phyloP scores from a whole-genome alignment of 2,888 invertebrate genomes.

The Keiferia lycopersicella region DNA sequence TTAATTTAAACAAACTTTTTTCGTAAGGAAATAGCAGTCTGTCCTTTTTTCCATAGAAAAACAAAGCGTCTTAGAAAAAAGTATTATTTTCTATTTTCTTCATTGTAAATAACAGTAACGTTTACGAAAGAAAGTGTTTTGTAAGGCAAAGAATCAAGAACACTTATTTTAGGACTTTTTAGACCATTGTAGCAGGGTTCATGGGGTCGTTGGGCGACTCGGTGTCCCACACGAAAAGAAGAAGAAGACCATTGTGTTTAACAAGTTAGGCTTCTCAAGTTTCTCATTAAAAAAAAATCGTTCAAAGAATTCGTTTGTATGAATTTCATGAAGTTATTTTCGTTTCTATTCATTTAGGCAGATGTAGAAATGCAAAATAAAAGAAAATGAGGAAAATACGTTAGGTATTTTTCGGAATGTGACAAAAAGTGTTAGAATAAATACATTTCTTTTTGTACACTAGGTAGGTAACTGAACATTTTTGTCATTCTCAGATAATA shows the following conservation, averaged over 20 bases:
- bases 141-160: background rate
- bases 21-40: too few relatives aligned
- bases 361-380: too few relatives aligned
- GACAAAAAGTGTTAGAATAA: too few relatives aligned
- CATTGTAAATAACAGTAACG: background rate
- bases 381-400: too few relatives aligned
- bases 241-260: too few relatives aligned
- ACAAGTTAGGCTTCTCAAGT: background rate
- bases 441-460: too few relatives aligned
- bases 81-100: slow-evolving; percentile 21
- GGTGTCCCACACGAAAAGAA: too few relatives aligned
- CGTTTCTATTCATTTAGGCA: background rate
- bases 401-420: too few relatives aligned
- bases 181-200: background rate
- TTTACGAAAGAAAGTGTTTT: background rate
- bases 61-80: background rate
- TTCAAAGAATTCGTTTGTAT: background rate
- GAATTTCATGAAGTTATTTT: background rate
- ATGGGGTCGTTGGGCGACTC: too few relatives aligned
- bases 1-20: too few relatives aligned
- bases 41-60: background rate
- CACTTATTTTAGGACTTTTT: background rate
- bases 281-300: background rate
- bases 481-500: too few relatives aligned
- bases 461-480: too few relatives aligned